phyloP scores from a whole-genome alignment of 2,797 vertebrate species.

The Enteromius viviparus region DNA sequence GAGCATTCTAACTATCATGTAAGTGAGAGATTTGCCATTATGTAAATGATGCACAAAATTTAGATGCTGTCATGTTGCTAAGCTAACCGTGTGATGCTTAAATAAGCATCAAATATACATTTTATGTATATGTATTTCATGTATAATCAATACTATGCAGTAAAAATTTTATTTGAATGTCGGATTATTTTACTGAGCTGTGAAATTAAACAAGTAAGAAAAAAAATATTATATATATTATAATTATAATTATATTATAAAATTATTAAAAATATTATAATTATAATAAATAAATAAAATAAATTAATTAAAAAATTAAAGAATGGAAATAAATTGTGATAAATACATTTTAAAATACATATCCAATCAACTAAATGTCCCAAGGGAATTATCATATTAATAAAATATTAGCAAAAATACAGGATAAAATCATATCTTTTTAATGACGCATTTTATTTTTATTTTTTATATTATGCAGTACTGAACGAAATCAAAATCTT shows the following conservation, averaged over 20 bases:
- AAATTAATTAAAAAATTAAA: too few relatives aligned
- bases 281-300: background rate
- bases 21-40: background rate
- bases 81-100: background rate
- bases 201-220: background rate
- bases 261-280: background rate
- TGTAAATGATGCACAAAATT: background rate
- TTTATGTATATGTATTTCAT: too few relatives aligned
- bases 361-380: constrained; percentile 25
- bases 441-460: background rate
- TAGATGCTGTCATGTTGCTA: background rate
- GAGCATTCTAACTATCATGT: background rate
- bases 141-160: background rate
- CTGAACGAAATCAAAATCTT: background rate
- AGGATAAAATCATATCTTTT: background rate
- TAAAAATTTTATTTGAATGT: background rate
- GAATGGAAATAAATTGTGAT: too few relatives aligned
- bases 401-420: constrained; percentile 40
- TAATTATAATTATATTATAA: too few relatives aligned
- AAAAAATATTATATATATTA: too few relatives aligned
- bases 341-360: too few relatives aligned
- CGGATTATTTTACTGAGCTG: background rate
- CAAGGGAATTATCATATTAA: constrained; percentile 37
- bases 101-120: too few relatives aligned
- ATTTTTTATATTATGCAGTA: background rate